Conservation (phyloP, 2,113 vertebrate genomes). For the Rhodinocichla rosea region DNA sequence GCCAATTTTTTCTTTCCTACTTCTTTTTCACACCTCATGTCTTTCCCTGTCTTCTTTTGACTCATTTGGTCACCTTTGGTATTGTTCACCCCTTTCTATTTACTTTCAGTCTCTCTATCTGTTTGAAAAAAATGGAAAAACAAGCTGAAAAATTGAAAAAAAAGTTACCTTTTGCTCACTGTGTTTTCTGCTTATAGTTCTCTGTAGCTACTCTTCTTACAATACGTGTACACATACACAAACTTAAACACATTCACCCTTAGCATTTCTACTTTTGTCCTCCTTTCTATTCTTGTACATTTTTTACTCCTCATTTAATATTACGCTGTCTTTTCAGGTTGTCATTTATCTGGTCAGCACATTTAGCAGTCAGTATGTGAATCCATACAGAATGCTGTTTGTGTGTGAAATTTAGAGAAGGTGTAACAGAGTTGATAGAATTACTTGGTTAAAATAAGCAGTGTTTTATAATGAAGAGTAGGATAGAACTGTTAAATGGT, state of each 20-base stretch:
- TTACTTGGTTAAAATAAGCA: not conserved
- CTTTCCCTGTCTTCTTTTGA: not conserved
- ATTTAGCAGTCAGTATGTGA: not conserved
- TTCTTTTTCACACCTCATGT: not conserved
- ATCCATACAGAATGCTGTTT: not conserved
- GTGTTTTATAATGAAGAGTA: not conserved
- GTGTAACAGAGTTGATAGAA: not conserved
- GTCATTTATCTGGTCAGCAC: not conserved
- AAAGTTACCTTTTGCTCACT: not conserved
- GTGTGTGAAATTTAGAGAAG: not conserved
- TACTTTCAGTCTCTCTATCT: not conserved
- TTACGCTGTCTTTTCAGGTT: not conserved
- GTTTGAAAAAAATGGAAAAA: not conserved
- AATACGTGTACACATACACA: accelerated
- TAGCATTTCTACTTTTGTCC: not conserved
- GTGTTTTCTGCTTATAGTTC: not conserved
- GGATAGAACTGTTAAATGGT: not conserved
- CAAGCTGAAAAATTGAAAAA: not conserved
- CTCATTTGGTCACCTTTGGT: not conserved
- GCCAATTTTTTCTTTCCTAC: not conserved
- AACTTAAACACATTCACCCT: not conserved
- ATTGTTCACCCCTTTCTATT: not conserved
- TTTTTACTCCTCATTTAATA: not conserved
- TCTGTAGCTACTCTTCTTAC: not conserved
- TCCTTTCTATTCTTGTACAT: not conserved